Conservation (phyloP, 2,797 vertebrate genomes). For the Enteromius unitaeniatus region DNA sequence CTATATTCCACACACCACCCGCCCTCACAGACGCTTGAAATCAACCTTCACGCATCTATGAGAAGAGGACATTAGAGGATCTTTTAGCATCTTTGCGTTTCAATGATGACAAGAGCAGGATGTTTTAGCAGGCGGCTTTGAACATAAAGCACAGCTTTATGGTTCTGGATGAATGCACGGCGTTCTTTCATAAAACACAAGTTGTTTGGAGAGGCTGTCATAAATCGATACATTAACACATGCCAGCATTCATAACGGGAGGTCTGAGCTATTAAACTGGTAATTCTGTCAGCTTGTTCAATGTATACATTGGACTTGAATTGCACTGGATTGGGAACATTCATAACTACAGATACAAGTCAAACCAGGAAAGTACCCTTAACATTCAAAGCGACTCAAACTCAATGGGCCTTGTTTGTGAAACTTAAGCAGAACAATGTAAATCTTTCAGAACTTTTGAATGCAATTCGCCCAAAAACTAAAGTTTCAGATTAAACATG, state of each 20-base stretch:
- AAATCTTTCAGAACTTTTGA: not conserved
- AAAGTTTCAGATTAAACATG: not conserved
- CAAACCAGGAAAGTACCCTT: constrained; percentile 22
- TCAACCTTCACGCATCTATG: constrained; percentile 17
- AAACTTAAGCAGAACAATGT: not conserved
- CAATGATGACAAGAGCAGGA: constrained; percentile 11
- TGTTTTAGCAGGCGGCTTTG: not conserved
- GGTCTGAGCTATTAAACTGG: constrained; percentile 57
- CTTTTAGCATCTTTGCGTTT: constrained; percentile 21
- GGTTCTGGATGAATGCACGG: constrained; percentile 7
- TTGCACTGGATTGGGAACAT: constrained; percentile 12
- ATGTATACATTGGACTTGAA: not conserved
- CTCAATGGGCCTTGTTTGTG: not conserved
- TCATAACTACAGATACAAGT: constrained; percentile 7
- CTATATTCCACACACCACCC: not conserved
- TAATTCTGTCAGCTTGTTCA: not conserved
- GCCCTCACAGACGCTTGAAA: not conserved
- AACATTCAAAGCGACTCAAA: constrained; percentile 1
- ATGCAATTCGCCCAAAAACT: not conserved
- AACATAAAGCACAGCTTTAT: constrained; percentile 9
- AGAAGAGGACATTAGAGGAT: constrained; percentile 13
- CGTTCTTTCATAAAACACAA: not conserved
- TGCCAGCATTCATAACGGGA: constrained; percentile 19
- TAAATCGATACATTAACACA: constrained; percentile 40
- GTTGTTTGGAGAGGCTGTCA: constrained; percentile 20